A percentile compares a stretch with the other conserved stretches of the same genome.
Evolutionary conservation across 1,140 invertebrate genomes (phyloP).

Genomic region (Procambarus clarkii): DNA sequence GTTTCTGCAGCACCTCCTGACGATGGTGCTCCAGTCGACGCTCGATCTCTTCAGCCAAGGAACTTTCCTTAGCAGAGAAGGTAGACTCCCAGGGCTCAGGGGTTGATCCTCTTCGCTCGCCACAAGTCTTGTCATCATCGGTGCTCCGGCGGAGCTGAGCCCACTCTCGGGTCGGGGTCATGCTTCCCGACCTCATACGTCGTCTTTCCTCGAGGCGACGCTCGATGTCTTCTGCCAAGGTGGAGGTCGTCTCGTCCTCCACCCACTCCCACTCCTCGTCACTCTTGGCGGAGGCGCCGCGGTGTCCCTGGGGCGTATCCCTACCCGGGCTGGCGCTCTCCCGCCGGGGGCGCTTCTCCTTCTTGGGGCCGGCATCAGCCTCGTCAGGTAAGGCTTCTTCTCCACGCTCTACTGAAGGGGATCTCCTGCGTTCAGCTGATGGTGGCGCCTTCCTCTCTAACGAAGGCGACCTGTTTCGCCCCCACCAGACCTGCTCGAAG

Average conservation of each 20-base stretch:
- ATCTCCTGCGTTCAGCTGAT: constrained; percentile 1
- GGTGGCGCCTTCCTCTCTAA: constrained; percentile 29
- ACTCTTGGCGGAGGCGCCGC: constrained; percentile 32
- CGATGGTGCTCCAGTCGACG: constrained; percentile 78
- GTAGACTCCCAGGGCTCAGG: constrained; percentile 66
- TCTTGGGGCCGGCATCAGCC: constrained; percentile 79
- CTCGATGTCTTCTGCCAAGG: constrained; percentile 81
- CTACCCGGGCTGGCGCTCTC: constrained; percentile 52
- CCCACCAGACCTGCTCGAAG: constrained; percentile 86
- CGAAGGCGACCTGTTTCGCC: constrained; percentile 72
- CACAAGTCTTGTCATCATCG: neutral
- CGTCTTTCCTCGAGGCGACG: constrained; percentile 78
- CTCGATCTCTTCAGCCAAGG: constrained; percentile 81
- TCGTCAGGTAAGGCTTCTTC: constrained; percentile 77
- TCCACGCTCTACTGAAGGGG: constrained; percentile 53
- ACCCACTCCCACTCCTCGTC: constrained; percentile 56
- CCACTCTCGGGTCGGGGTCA: constrained; percentile 78
- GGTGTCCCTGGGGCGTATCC: neutral
- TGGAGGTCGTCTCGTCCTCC: constrained; percentile 72
- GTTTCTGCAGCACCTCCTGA: constrained; percentile 76
- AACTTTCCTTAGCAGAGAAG: constrained; percentile 72
- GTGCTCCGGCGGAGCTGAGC: constrained; percentile 76
- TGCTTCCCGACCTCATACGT: constrained; percentile 76
- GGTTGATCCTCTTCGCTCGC: neutral
- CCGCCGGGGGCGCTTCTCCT: constrained; percentile 77